phyloP scores from a whole-genome alignment of 2,113 vertebrate genomes.

The Muntiacus muntjak region DNA sequence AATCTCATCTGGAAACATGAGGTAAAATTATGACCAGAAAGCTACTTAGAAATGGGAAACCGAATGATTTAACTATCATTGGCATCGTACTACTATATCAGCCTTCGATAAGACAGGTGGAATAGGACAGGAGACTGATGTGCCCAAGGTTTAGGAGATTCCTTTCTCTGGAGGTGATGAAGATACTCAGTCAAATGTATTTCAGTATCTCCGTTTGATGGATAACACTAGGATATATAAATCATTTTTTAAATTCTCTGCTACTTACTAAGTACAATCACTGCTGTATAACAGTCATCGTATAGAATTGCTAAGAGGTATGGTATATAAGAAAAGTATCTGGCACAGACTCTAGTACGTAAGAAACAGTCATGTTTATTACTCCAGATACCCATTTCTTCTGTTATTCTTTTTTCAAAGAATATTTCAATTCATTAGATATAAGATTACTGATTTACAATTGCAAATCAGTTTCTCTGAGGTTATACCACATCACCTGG shows the following conservation, averaged over 20 bases:
- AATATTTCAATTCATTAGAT: neutral
- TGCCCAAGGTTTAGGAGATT: neutral
- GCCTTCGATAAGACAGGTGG: neutral
- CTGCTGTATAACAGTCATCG: neutral
- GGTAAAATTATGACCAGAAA: conserved; percentile 15
- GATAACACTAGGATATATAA: neutral
- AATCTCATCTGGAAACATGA: conserved; percentile 12
- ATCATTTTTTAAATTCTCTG: conserved; percentile 13
- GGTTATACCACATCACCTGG: neutral
- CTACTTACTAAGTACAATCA: neutral
- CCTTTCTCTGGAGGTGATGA: neutral
- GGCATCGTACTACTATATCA: neutral
- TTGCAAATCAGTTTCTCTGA: neutral
- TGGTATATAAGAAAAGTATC: neutral
- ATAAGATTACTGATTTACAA: neutral
- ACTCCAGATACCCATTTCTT: neutral
- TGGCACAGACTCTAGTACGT: neutral
- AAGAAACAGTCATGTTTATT: conserved; percentile 6
- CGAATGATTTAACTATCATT: conserved; percentile 6
- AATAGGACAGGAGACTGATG: neutral
- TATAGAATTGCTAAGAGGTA: neutral
- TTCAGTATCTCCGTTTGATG: neutral
- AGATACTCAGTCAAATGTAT: neutral
- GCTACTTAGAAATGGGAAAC: conserved; percentile 43
- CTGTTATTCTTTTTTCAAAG: conserved; percentile 3